Base-by-base conservation (phyloP, 2,797 vertebrate species). In the Onychomys leucogaster region DNA sequence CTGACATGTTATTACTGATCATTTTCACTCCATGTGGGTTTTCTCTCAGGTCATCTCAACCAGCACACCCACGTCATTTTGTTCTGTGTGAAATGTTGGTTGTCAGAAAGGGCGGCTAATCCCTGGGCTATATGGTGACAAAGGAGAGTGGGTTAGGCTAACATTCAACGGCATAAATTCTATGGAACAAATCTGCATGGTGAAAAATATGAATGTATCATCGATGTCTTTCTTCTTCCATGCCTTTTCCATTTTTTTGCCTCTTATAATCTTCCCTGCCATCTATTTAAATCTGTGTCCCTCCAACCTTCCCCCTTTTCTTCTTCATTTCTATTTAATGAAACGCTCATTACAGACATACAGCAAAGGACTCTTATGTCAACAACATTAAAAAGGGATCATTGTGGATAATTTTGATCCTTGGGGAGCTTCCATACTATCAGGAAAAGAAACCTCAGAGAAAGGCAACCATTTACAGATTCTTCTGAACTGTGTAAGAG, bases 301-400 rank as follows among this genome's bases (percentile, higher is more conserved):
- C 46, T n/a, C 17, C 21, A 59, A 41, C 2, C n/a, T 43, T 77
- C 21, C 52, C 13, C 13, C 12, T 49, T 41, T n/a, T 27, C 25
- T 43, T 67, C 21, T 65, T 49, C 63, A 9, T 69, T 85, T 43
- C 34, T 86, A 77, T 41, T 65, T 75, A 49, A 76, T 57, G 46
- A 84, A 77, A 63, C n/a, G 85, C 88, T 75, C 67, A 63, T 88
- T 73, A 32, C 75, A 59, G 13, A 65, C n/a, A 93, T 83, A 46
- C 21, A 63, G 84, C 14, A 92, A 75, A 85, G 37, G 4, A 32
- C 41, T 34, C 82, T 85, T 61, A 49, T 49, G 41, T 67, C 55
- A 90, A 75, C 76, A 52, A 85, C 88, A 49, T 85, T 84, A 88
- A 81, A 94, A 95, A 41, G 43, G 81, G 55, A 84, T 63, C 27